Base-by-base conservation (phyloP, 2,113 vertebrate genomes). In the Meleagris gallopavo region DNA sequence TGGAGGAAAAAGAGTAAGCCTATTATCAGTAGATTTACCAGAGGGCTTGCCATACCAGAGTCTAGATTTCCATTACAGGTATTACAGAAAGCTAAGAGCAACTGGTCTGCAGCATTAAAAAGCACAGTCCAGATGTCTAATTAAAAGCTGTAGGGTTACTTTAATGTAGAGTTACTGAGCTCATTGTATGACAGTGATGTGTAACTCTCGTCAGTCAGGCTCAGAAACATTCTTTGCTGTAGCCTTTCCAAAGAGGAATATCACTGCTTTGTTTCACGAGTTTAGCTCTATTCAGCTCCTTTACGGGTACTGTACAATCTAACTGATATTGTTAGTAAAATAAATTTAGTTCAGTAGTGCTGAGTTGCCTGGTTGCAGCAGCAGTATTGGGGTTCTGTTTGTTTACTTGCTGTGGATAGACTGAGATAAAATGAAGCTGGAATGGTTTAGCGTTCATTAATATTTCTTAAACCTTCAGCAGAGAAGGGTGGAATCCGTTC, bases 1-100 rank as follows among this genome's bases (percentile, higher is more conserved):
- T 74, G 69, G 72, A 74, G 75, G 79, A n/a, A 55, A 77, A 75
- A 86, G 61, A 88, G 64, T 95, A 96, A 96, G 83, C 86, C 52
- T 95, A 48, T 93, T 96, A 95, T 16, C 69, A 30, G 69, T 81
- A 92, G 83, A 92, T 94, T 90, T 90, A 80, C 88, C 58, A 41
- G 72, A 67, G 32, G 14, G 50, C 65, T 74, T 74, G 41, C 73
- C 67, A 1, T 27, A 48, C 69, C 65, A 52, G 32, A 46, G 76
- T 95, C 90, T 96, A 90, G 57, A 69, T 93, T 94, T 92, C 73
- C 61, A 57, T 15, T 81, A 70, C 0, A 0, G 27, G 46, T 8
- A 0, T 78, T 88, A 93, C 52, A 5, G 65, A 92, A 88, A 84
- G 92, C 95, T 95, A 81, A 64, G 61, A 78, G 73, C 79, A 81